Conservation (phyloP, 2,888 invertebrate species). For the Drosophila sordidapex region DNA sequence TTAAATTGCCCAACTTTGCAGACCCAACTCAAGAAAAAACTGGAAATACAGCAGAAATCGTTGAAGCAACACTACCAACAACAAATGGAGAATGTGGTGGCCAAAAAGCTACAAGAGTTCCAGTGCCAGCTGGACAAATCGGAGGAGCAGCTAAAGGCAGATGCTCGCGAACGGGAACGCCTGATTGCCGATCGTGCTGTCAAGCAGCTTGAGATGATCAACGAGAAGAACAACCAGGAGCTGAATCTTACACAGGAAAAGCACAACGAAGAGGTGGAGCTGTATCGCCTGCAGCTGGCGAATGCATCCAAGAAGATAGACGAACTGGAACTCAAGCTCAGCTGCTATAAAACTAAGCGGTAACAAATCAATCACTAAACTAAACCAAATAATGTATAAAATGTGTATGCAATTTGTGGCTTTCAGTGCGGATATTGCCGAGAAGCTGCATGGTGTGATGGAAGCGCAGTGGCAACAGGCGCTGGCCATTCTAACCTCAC, state of each 20-base stretch:
- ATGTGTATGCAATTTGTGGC: neutral
- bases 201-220: slow-evolving; percentile 89
- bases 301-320: slow-evolving; percentile 89
- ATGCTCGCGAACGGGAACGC: slow-evolving; percentile 88
- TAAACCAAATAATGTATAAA: neutral
- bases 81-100: slow-evolving; percentile 91
- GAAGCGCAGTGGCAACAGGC: slow-evolving; percentile 93
- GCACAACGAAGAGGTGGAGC: slow-evolving; percentile 90
- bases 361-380: slow-evolving; percentile 28
- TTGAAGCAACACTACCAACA: slow-evolving; percentile 91
- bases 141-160: slow-evolving; percentile 88
- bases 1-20: slow-evolving; percentile 57
- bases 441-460: slow-evolving; percentile 91
- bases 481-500: slow-evolving; percentile 88
- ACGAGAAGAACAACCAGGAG: slow-evolving; percentile 90
- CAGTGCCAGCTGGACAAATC: slow-evolving; percentile 90
- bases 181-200: slow-evolving; percentile 89
- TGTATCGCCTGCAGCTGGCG: slow-evolving; percentile 89
- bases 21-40: slow-evolving; percentile 86
- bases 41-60: slow-evolving; percentile 88
- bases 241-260: slow-evolving; percentile 91
- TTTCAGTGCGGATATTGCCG: slow-evolving; percentile 89
- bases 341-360: slow-evolving; percentile 82
- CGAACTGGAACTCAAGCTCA: slow-evolving; percentile 87
- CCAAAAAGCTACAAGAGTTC: slow-evolving; percentile 91